Base-by-base conservation (phyloP, 64 coral and sea anemone genomes). In the Dendronephthya gigantea region DNA sequence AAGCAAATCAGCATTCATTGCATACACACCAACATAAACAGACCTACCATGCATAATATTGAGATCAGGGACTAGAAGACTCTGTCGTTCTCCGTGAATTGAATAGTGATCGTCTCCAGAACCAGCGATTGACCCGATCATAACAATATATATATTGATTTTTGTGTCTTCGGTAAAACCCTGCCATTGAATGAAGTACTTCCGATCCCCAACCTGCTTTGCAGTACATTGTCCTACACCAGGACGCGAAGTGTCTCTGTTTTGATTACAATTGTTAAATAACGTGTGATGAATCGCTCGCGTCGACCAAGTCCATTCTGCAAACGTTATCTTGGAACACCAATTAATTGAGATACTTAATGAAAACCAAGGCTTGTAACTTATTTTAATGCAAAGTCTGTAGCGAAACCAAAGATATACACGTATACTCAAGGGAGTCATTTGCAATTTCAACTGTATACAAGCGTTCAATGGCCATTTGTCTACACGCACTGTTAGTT, bases 231-330 rank as follows among this genome's bases (percentile, higher is more conserved):
- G 43, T 36, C 95, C 95, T 51, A 84, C 82, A 4, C 41, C 70
- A 34, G 95, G 95, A 30, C 92, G 92, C 27, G 95, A 91, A 32
- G 14, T 87, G 48, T 98, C 95, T 16, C 91, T 39, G 84, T 89
- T 90, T 83, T 90, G 14, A n/a, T 93, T 49, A 17, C 94, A 98
- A 30, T 86, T 98, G 12, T 75, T 86, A 55, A 98, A 98, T 5
- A 98, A 82, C 3, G 86, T 98, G 14, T 90, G 83, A 1, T 98
- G 87, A 0, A 98, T 91, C 0, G 87, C 82, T 49, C 68, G 91
- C 0, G 94, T 89, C 10, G 91, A 91, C 94, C 94, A 97, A 89
- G 91, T 89, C 94, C 94, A 97, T 41, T 97, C 94, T 3, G 84
- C 87, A 0, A 97, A n/a, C 4, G 91, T 97, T 88, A 93, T 97